phyloP scores from a whole-genome alignment of 64 coral and sea anemone genomes.

The Pocillopora verrucosa region DNA sequence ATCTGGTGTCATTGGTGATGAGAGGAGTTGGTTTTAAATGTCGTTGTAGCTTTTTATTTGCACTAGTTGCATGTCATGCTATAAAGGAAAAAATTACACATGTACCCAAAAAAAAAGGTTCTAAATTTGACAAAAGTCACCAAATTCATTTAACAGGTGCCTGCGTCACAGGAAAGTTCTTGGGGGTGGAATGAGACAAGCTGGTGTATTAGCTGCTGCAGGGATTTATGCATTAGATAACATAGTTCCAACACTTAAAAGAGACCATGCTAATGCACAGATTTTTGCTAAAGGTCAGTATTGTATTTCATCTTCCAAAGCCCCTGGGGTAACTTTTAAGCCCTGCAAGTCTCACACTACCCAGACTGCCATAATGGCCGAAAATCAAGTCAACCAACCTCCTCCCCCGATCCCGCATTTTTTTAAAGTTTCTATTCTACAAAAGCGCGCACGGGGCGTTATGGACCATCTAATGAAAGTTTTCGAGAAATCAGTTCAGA shows the following conservation, averaged over 20 bases:
- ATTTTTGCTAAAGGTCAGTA: slow-evolving; percentile 67
- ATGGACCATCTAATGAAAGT: no score
- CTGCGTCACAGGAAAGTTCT: slow-evolving; percentile 69
- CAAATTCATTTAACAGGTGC: slow-evolving; percentile 39
- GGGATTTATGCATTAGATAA: slow-evolving; percentile 86
- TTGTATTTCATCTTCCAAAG: neutral
- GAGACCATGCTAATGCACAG: slow-evolving; percentile 75
- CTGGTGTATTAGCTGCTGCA: slow-evolving; percentile 79
- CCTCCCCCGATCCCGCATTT: neutral
- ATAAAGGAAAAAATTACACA: neutral
- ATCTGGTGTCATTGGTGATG: no score
- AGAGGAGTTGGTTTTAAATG: no score
- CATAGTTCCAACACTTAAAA: slow-evolving; percentile 63
- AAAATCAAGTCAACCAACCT: neutral
- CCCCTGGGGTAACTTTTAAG: no score
- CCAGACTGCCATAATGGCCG: no score
- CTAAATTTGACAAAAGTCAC: neutral
- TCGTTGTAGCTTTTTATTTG: no score
- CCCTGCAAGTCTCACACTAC: no score
- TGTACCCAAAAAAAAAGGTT: neutral
- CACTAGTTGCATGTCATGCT: no score
- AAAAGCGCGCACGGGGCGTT: no score
- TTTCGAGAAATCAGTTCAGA: no score
- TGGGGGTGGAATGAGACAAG: slow-evolving; percentile 88
- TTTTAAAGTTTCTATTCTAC: neutral